Percentiles rank a stretch among this genome's conserved stretches.
These are phyloP conservation scores for Pristiophorus japonicus DNA, from an alignment of 2,113 vertebrate genomes.

Conservation along the genomic window DNA sequence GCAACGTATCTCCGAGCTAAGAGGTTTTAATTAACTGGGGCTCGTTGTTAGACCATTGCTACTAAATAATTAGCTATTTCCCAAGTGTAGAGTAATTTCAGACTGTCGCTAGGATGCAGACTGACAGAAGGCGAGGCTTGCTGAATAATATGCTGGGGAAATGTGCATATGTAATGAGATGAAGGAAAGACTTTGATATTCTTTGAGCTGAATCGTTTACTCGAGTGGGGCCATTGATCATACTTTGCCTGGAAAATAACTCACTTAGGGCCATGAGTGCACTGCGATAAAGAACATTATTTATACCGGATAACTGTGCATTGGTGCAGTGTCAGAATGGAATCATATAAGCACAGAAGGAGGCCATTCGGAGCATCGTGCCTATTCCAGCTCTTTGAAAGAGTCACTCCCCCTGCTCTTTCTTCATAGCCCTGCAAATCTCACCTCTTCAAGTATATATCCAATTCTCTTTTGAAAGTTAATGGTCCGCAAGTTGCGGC, in stretches of 20 bases:
- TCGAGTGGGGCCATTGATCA: not conserved
- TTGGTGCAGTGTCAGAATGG: not conserved
- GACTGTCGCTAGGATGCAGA: not conserved
- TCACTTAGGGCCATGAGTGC: not conserved
- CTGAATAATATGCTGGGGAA: not conserved
- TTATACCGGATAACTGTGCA: not conserved
- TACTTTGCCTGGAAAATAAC: not conserved
- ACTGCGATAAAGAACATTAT: not conserved
- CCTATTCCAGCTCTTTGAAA: not conserved
- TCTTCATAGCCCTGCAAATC: not conserved
- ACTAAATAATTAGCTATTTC: not conserved
- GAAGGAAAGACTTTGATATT: not conserved
- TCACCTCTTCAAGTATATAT: not conserved
- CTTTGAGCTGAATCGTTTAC: not conserved
- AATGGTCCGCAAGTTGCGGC: no score
- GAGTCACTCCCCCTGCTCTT: not conserved
- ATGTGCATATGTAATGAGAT: not conserved
- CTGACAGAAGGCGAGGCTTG: not conserved
- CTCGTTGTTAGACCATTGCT: not conserved
- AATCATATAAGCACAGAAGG: no score
- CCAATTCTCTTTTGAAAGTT: not conserved
- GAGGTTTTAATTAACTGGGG: not conserved
- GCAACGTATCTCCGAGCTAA: not conserved
- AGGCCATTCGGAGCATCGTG: not conserved
- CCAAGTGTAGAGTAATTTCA: conserved; percentile 13